These are phyloP conservation scores for Pangasius mekongensis DNA, from an alignment of 2,797 vertebrate genomes.

Conservation along the genomic window DNA sequence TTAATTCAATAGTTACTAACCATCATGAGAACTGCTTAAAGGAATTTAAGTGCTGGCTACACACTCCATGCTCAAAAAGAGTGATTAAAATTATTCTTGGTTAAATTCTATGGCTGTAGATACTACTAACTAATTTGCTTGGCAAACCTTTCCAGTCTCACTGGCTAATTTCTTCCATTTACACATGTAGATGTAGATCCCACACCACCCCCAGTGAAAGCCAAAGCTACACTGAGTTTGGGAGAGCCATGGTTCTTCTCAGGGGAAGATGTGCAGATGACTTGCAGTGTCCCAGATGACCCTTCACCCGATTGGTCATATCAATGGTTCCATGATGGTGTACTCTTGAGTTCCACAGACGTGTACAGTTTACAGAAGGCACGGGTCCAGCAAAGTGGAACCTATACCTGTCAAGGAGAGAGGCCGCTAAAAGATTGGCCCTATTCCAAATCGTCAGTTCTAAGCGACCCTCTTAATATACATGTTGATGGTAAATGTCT, in stretches of 20 bases:
- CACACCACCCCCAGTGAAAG: background rate
- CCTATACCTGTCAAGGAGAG: constrained; percentile 66
- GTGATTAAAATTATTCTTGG: background rate
- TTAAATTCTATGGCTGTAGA: background rate
- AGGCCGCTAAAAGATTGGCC: constrained; percentile 34
- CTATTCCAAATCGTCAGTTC: constrained; percentile 16
- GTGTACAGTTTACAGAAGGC: constrained; percentile 39
- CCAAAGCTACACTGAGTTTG: constrained; percentile 44
- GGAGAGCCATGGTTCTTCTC: constrained; percentile 62
- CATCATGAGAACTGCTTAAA: background rate
- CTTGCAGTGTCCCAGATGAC: constrained; percentile 61
- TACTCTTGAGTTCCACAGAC: background rate
- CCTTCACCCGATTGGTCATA: constrained; percentile 56
- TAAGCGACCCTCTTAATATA: constrained; percentile 65
- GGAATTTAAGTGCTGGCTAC: background rate
- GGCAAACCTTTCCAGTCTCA: background rate
- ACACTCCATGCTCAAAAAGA: background rate
- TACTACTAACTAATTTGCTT: background rate
- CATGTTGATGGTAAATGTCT: constrained; percentile 67
- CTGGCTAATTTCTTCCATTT: background rate
- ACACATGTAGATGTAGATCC: background rate
- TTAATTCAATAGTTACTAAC: background rate
- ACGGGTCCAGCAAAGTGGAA: constrained; percentile 55
- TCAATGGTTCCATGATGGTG: constrained; percentile 65
- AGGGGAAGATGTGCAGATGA: constrained; percentile 60